Base-by-base conservation (phyloP, 2,888 invertebrate species). In the Caenorhabditis virilis region DNA sequence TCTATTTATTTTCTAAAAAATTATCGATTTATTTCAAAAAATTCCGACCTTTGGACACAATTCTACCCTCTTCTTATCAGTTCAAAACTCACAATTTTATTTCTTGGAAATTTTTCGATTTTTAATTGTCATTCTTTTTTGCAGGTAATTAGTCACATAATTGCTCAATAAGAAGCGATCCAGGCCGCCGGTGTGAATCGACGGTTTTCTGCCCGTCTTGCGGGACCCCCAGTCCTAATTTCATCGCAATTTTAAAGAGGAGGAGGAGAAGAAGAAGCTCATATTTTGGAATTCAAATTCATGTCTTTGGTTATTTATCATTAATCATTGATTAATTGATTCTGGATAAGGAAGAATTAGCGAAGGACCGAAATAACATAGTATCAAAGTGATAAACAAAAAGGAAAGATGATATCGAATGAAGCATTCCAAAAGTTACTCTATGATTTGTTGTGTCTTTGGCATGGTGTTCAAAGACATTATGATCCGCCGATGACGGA, bases 401-500 rank as follows among this genome's bases (percentile, higher is more conserved):
- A 18, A 5, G 36, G 20, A 2, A 13, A 42, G 13, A 63, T 63
- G 63, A 54, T 63, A 13, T 58, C 78, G 25, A 78, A 80, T 52
- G 81, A 81, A 57, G 67, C 65, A n/a, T 81, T 81, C 61, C 81
- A 81, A 66, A 79, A 77, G 53, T 56, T 82, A 30, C 68, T 81
- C 15, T 82, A 79, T 49, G 81, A 81, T 59, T 70, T 81, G 50
- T 79, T 81, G 43, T 81, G 80, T 56, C 49, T 77, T 39, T 81
- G 80, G 80, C 79, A 82, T 50, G 78, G 76, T 41, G 81, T 79
- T 3, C 74, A 78, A 56, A 59, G 81, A 26, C 81, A 81, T 50
- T 81, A 80, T 53, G 81, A 81, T 62, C 81, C 81, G 23, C 81
- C 81, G 11, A 70, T 78, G 33, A 74, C 77, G 16, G 78, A 81